phyloP scores from a whole-genome alignment of 2,888 invertebrate species.

The Ariolimax columbianus region DNA sequence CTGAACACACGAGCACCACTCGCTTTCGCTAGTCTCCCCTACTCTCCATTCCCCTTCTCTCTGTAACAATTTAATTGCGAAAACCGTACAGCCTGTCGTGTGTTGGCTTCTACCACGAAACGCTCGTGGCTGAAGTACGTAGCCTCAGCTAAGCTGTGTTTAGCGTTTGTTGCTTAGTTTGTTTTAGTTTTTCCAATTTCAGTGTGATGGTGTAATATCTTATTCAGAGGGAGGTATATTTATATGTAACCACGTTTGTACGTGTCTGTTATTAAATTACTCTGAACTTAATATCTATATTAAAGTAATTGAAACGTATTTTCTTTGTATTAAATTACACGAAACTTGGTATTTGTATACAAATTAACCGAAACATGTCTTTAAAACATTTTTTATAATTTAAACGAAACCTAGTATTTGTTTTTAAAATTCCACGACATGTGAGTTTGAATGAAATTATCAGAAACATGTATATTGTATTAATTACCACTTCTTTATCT shows the following conservation, averaged over 20 bases:
- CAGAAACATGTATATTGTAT: no score
- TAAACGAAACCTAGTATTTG: no score
- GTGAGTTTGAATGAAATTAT: no score
- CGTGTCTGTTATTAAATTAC: background rate
- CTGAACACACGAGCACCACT: background rate
- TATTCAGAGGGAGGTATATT: background rate
- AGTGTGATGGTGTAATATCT: background rate
- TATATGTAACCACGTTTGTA: background rate
- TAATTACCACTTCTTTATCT: no score
- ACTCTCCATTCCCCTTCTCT: background rate
- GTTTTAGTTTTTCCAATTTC: background rate
- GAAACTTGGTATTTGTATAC: no score
- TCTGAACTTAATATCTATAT: background rate
- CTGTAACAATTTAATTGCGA: background rate
- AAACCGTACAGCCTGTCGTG: background rate
- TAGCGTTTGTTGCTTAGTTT: background rate
- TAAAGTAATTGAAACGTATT: no score
- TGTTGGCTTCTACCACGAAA: background rate
- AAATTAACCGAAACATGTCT: no score
- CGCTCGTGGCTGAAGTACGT: background rate
- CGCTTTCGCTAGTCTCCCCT: background rate
- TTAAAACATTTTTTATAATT: no score
- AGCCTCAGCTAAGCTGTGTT: background rate
- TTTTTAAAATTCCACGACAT: no score
- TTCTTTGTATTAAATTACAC: no score